Base-by-base conservation (phyloP, 2,797 vertebrate species). In the Phoeniculus purpureus region DNA sequence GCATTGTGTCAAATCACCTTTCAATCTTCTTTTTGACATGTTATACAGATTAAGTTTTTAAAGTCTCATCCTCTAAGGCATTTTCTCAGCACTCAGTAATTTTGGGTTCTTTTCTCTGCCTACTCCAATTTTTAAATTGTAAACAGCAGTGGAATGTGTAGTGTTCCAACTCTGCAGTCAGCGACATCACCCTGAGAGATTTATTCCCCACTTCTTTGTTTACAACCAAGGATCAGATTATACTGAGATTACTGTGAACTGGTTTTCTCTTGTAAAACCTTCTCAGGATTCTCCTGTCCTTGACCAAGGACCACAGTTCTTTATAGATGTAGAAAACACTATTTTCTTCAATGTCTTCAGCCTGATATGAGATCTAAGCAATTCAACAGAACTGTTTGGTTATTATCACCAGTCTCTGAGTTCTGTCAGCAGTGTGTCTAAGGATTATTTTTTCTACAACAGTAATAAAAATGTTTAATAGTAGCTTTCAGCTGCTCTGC, bases 11-110 rank as follows among this genome's bases (percentile, higher is more conserved):
- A 91, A 84, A 32, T 54, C 74, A 89, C 74, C 27, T 81, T 92
- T 83, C 93, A 85, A 19, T 94, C 81, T 81, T 90, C 51, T 92
- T 91, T 94, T 74, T 89, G 66, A 82, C 85, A 89, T 54, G 71
- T 52, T 91, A 91, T 94, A 88, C 60, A 94, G 91, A 89, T 93
- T 91, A 92, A 66, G 55, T 71, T 86, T 93, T 78, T 77, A 15
- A 92, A 89, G 73, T 58, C 62, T 52, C 62, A 90, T 90, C 71
- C 60, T 94, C 50, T 29, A 88, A 92, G 74, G 85, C 77, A 84
- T 91, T 87, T 94, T 89, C 80, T 95, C 64, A 71, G 29, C 15
- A 47, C 34, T 91, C 32, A n/a, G 61, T 80, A 52, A 78, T 76
- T 91, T 91, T 81, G 60, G 26, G 43, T 86, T 82, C 72, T 88